Conservation (phyloP, 2,888 invertebrate genomes). For the Ephialtes manifestator region DNA sequence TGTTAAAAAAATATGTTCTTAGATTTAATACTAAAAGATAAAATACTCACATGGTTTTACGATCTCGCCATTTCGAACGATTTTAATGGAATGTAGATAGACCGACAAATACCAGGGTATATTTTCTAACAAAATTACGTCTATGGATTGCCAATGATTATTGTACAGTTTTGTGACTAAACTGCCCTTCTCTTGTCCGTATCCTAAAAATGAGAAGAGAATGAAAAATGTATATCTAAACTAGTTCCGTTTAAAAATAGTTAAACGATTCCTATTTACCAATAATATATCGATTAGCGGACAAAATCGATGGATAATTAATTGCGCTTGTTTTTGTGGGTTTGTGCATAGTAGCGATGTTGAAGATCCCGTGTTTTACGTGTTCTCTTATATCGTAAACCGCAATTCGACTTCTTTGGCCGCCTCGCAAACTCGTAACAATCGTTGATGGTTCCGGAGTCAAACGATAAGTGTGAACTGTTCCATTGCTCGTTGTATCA, state of each 20-base stretch:
- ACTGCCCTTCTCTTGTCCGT: conserved; percentile 96
- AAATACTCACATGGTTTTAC: conserved; percentile 87
- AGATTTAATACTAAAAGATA: not conserved
- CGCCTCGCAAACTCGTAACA: conserved; percentile 90
- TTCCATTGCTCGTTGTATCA: conserved; percentile 90
- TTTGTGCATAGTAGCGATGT: conserved; percentile 89
- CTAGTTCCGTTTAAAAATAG: not conserved
- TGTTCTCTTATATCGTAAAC: conserved; percentile 89
- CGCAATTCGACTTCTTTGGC: conserved; percentile 89
- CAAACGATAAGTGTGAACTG: conserved; percentile 89
- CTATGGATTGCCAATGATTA: conserved; percentile 91
- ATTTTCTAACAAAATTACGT: conserved; percentile 95
- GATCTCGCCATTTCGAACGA: conserved; percentile 88
- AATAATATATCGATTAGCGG: conserved; percentile 93
- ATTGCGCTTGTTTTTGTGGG: conserved; percentile 87
- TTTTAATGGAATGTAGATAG: conserved; percentile 94
- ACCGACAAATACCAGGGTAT: conserved; percentile 96
- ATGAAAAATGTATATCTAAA: not conserved
- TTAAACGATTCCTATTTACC: conserved; percentile 78
- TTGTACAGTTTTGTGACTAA: conserved; percentile 95
- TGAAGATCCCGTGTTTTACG: conserved; percentile 87
- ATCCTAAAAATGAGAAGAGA: conserved; percentile 87
- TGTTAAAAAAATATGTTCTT: not conserved
- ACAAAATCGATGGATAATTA: conserved; percentile 90
- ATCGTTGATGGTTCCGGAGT: conserved; percentile 88